These are phyloP conservation scores for Tachystola acroxantha DNA, from an alignment of 2,888 invertebrate species.

Conservation along the genomic window DNA sequence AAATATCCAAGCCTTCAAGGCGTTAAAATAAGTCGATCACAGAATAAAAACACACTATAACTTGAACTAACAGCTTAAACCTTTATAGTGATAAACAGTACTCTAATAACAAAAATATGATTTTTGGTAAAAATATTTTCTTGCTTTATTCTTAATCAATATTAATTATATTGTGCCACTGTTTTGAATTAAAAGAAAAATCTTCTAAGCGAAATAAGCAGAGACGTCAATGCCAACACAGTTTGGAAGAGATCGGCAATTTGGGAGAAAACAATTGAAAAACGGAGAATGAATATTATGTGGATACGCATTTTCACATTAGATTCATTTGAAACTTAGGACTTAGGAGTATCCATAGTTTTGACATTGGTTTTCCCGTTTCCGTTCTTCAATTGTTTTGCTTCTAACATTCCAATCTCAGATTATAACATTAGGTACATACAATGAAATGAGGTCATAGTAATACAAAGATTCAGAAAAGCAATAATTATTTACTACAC, in stretches of 20 bases:
- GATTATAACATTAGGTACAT: too few relatives aligned
- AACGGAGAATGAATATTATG: too few relatives aligned
- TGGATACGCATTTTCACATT: too few relatives aligned
- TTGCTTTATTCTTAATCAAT: conserved; percentile 50
- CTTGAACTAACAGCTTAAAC: conserved; percentile 49
- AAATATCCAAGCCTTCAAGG: conserved; percentile 42
- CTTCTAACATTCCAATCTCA: too few relatives aligned
- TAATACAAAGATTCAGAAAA: conserved; percentile 29
- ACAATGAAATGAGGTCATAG: conserved; percentile 32
- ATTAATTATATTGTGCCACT: conserved; percentile 51
- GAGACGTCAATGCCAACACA: conserved; percentile 5
- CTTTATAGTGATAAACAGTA: conserved; percentile 52
- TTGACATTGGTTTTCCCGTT: too few relatives aligned
- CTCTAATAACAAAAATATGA: conserved; percentile 66
- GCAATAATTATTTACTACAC: conserved; percentile 30
- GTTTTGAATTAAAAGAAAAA: conserved; percentile 23
- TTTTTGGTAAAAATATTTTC: conserved; percentile 66
- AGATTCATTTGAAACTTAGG: too few relatives aligned
- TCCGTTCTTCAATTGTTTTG: too few relatives aligned
- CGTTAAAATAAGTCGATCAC: conserved; percentile 57
- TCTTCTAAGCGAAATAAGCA: conserved; percentile 9
- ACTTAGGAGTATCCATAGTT: too few relatives aligned
- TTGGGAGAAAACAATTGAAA: too few relatives aligned
- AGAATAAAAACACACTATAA: conserved; percentile 58
- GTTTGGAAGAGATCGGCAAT: too few relatives aligned